Base-by-base conservation (phyloP, 2,797 vertebrate species). In the Dallia pectoralis region DNA sequence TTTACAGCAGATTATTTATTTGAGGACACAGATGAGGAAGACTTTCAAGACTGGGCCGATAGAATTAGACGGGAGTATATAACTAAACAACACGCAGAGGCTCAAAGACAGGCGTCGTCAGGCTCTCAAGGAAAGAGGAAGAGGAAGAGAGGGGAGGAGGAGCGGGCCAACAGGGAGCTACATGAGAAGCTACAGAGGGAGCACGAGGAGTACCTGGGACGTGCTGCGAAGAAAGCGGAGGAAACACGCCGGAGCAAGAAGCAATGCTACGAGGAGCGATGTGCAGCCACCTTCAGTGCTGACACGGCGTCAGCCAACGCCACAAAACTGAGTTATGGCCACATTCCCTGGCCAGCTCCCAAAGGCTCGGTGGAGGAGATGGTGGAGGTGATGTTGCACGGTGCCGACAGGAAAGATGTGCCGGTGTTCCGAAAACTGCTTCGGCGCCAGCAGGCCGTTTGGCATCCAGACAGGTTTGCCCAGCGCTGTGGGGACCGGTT, bases 391-490 rank as follows among this genome's bases (percentile, higher is more conserved):
- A 94, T 96, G 79, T 82, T 96, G 66, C 92, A 95, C 1, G 94
- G 93, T 0, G 91, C 90, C 0, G 92, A 95, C 70, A 84, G 88
- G 0, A 88, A 89, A 2, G 92, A 96, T 48, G 40, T 66, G n/a
- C 69, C 73, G 0, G 71, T 74, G 22, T 95, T 94, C 70, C 92
- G 94, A 2, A 94, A 94, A 73, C 84, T 90, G 15, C 88, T 97
- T 47, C 88, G 87, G 70, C 92, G 87, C 44, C 96, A 97, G 80
- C 96, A 95, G 82, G 77, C 91, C 0, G 84, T 93, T 14, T 97
- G 96, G 96, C 96, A 97, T 69, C 96, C 96, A 0, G 96, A 97
- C 81, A 94, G 93, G 70, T 97, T 97, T 44, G 76, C 90, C 4
- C 96, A 97, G 86, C 90, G 95, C 47, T 97, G 96, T 29, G 93